Evolutionary conservation across 2,113 vertebrate genomes (phyloP), one percentile per base, ranked within the genome.

Genomic region (Lontra canadensis): DNA sequence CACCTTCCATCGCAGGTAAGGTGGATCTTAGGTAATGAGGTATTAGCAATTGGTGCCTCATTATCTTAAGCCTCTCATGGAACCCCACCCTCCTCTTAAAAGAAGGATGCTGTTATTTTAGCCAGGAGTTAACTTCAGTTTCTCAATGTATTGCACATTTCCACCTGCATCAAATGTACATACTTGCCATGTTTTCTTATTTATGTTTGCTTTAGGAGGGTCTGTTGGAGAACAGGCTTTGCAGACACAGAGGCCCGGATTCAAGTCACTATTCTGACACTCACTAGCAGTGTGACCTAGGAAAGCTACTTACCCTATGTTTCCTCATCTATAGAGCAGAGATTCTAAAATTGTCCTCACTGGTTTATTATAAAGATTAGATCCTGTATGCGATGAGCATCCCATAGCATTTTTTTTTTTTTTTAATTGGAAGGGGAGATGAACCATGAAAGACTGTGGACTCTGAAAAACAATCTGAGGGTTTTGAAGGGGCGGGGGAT

Each of bases 31-130:
- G 63, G 97, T 93, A 98, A 98, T 59, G 36, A 94, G 85, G 82
- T 61, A 94, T 97, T 96, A 94, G 95, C 81, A 97, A 96, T 79
- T 21, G 74, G 44, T 94, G 91, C 42, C 90, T 97, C 88, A 96
- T 98, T 97, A 89, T 88, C 34, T 78, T 97, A 97, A 96, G 86
- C 88, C 76, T 95, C 29, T 88, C 61, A n/a, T 76, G 79, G 81
- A 88, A 86, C 52, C 73, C 57, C 91, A 94, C 97, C 95, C 94
- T 96, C 31, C 44, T 96, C 44, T n/a, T 93, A 74, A 94, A 97
- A 93, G 90, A 59, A 96, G 71, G 92, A 76, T 65, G 88, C 78
- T 97, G 36, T 96, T 91, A 94, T 98, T 96, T 97, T 98, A 96
- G 82, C 82, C 31, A 67, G 94, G 81, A 96, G 39, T 84, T 96